These are phyloP conservation scores for Sphecodes monilicornis DNA, from an alignment of 2,888 invertebrate genomes.

Conservation along the genomic window DNA sequence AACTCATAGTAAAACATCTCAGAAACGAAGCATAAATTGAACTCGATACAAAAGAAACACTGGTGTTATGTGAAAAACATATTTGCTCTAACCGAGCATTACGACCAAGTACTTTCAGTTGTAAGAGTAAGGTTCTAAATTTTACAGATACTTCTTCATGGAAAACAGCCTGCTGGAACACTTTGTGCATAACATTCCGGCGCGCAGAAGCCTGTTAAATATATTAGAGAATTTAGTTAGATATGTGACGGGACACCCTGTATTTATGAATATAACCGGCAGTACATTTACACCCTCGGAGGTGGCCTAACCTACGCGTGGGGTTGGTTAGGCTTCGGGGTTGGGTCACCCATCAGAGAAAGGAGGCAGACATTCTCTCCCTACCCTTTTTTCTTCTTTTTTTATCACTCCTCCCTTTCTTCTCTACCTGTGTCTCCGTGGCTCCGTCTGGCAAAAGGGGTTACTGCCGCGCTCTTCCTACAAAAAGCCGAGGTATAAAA, in stretches of 20 bases:
- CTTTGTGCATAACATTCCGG: neutral
- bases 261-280: constrained; percentile 63
- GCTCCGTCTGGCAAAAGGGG: constrained; percentile 15
- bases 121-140: neutral
- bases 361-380: constrained; percentile 38
- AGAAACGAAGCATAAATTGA: neutral
- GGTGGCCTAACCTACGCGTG: constrained; percentile 38
- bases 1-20: neutral
- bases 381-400: neutral
- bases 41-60: neutral
- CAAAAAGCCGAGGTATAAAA: constrained; percentile 68
- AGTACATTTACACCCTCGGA: constrained; percentile 61
- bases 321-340: constrained; percentile 43
- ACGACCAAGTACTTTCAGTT: neutral
- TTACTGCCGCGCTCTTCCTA: constrained; percentile 37
- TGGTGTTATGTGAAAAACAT: neutral
- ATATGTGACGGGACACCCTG: neutral
- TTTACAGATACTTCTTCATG: neutral
- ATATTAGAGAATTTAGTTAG: neutral
- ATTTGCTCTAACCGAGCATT: neutral
- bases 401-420: constrained; percentile 11
- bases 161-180: neutral
- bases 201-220: neutral
- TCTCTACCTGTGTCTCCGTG: constrained; percentile 4
- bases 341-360: constrained; percentile 52